Conservation (phyloP, 2,113 vertebrate species). For the Oncorhynchus nerka region DNA sequence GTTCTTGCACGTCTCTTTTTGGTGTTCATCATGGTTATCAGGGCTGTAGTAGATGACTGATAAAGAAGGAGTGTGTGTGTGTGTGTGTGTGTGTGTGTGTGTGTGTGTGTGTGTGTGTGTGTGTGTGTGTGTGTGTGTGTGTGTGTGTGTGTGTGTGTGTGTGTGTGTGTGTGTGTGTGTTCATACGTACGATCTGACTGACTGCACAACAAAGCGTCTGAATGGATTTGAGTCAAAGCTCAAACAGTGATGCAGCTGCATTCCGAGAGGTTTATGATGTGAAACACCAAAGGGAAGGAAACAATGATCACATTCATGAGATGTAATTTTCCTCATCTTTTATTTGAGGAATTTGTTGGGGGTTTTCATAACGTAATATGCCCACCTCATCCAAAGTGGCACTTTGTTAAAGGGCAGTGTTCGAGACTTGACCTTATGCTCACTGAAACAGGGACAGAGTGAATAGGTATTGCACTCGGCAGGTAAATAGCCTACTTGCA, state of each 20-base stretch:
- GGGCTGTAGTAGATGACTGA: slow-evolving; percentile 56
- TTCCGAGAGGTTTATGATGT: slow-evolving; percentile 77
- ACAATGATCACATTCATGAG: slow-evolving; percentile 78
- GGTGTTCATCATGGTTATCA: slow-evolving; percentile 14
- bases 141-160: too few species aligned
- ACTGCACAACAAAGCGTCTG: slow-evolving; percentile 74
- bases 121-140: too few species aligned
- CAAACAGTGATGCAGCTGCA: slow-evolving; percentile 71
- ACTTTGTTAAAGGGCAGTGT: slow-evolving; percentile 42
- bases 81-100: background rate
- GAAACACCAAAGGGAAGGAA: slow-evolving; percentile 76
- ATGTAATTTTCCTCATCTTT: slow-evolving; percentile 74
- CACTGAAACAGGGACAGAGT: slow-evolving; percentile 24
- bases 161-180: too few species aligned
- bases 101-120: slow-evolving; percentile 23
- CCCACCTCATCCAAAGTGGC: slow-evolving; percentile 45
- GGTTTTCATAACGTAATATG: slow-evolving; percentile 45
- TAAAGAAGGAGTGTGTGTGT: slow-evolving; percentile 17
- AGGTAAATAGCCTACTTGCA: background rate
- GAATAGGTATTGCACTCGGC: background rate
- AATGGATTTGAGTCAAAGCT: slow-evolving; percentile 70
- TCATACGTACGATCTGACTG: slow-evolving; percentile 61
- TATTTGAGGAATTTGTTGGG: slow-evolving; percentile 67
- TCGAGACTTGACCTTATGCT: slow-evolving; percentile 50
- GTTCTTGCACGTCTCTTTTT: slow-evolving; percentile 36